These are phyloP conservation scores for Cistogaster globosa DNA, from an alignment of 2,888 invertebrate species.

Conservation along the genomic window DNA sequence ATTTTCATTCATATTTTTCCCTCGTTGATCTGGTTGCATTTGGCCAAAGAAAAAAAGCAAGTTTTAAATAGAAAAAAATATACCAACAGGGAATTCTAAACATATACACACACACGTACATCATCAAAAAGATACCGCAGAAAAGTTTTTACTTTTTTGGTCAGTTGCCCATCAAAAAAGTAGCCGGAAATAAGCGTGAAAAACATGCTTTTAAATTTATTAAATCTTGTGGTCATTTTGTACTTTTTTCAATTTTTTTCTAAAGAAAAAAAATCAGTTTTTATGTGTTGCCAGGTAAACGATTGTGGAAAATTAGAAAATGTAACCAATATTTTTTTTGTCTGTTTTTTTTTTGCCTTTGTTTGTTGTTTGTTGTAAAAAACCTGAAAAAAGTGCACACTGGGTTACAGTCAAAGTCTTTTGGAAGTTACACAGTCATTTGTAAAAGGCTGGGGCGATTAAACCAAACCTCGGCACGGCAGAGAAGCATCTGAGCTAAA, in stretches of 20 bases:
- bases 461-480: too few species aligned
- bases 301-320: not conserved
- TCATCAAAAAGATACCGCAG: not conserved
- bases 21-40: not conserved
- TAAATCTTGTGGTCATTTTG: constrained; percentile 49
- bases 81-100: not conserved
- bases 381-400: too few species aligned
- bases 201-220: constrained; percentile 65
- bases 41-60: not conserved
- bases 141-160: not conserved
- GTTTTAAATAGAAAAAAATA: not conserved
- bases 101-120: not conserved
- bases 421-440: too few species aligned
- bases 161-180: not conserved
- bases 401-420: too few species aligned
- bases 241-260: not conserved
- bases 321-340: not conserved
- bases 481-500: too few species aligned
- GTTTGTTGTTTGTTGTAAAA: too few species aligned
- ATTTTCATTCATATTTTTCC: not conserved
- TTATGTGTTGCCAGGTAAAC: constrained; percentile 12
- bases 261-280: too few species aligned
- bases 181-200: constrained; percentile 27
- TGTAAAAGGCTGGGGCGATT: too few species aligned
- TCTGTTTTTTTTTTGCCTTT: not conserved